Evolutionary conservation across 2,113 vertebrate genomes (phyloP).

Genomic region (Strix uralensis): DNA sequence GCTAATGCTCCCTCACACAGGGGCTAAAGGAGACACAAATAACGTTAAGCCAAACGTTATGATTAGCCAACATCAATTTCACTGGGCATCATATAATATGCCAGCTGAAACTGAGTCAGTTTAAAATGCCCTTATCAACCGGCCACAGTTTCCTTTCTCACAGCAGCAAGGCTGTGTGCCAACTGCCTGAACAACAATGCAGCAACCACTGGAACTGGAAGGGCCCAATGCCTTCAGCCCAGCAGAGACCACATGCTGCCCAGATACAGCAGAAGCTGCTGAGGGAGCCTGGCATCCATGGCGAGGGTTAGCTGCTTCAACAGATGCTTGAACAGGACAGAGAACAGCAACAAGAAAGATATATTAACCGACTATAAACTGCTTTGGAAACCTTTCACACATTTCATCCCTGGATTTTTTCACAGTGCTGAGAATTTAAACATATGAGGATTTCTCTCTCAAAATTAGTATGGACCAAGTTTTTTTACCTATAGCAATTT

Average conservation of each 20-base stretch:
- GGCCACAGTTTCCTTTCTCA: constrained; percentile 47
- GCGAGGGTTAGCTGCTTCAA: background rate
- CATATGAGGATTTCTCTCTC: background rate
- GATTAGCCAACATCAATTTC: background rate
- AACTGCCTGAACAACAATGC: constrained; percentile 29
- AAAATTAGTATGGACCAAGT: background rate
- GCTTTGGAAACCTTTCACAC: background rate
- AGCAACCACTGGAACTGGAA: background rate
- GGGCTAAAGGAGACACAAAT: background rate
- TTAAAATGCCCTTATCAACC: constrained; percentile 48
- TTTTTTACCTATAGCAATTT: background rate
- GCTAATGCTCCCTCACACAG: background rate
- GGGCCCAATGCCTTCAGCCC: background rate
- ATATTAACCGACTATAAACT: background rate
- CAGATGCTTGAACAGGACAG: background rate
- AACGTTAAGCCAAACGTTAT: background rate
- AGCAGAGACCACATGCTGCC: background rate
- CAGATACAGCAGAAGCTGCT: background rate
- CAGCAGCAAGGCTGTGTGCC: constrained; percentile 31
- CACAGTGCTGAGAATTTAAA: background rate
- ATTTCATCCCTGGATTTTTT: background rate
- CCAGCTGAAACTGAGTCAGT: constrained; percentile 21
- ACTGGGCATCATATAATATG: background rate
- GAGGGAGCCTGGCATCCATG: background rate
- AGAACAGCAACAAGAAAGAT: background rate